These are phyloP conservation scores for Phanerotoma sp. DNA, from an alignment of 2,888 invertebrate species.

Conservation along the genomic window DNA sequence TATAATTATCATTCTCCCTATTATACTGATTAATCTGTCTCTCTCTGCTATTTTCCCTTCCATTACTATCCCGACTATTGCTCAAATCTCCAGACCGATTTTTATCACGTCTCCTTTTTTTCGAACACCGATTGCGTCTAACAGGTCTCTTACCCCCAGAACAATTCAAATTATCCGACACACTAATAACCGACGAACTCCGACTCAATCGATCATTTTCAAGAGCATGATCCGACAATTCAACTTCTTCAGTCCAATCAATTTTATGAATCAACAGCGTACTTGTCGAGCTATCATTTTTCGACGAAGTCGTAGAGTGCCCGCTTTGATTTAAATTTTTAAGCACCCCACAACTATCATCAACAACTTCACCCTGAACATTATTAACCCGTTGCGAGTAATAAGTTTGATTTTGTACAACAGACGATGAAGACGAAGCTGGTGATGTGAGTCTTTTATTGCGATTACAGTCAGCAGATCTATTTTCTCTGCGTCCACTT, in stretches of 20 bases:
- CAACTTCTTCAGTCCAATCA: conserved; percentile 68
- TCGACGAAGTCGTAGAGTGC: too few species aligned
- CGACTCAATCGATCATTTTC: conserved; percentile 60
- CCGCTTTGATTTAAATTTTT: conserved; percentile 29
- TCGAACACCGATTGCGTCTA: conserved; percentile 49
- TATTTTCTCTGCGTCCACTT: conserved; percentile 12
- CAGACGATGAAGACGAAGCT: not conserved
- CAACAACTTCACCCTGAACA: conserved; percentile 37
- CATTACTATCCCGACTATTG: conserved; percentile 54
- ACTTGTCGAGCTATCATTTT: conserved; percentile 5
- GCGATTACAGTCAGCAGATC: conserved; percentile 6
- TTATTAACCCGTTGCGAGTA: conserved; percentile 40
- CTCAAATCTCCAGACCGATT: conserved; percentile 56
- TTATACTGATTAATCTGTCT: conserved; percentile 54
- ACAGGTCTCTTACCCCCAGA: conserved; percentile 26
- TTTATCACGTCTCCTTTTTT: conserved; percentile 58
- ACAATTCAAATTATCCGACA: conserved; percentile 49
- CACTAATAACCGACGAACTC: conserved; percentile 61
- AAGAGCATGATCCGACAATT: conserved; percentile 57
- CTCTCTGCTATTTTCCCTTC: conserved; percentile 49
- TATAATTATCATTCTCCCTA: conserved; percentile 50
- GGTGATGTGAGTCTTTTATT: conserved; percentile 19
- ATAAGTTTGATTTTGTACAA: conserved; percentile 31
- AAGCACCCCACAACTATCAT: too few species aligned
- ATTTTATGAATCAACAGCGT: conserved; percentile 27